These are phyloP conservation scores for Cosmia pyralina DNA, from an alignment of 2,888 invertebrate genomes.

Conservation along the genomic window DNA sequence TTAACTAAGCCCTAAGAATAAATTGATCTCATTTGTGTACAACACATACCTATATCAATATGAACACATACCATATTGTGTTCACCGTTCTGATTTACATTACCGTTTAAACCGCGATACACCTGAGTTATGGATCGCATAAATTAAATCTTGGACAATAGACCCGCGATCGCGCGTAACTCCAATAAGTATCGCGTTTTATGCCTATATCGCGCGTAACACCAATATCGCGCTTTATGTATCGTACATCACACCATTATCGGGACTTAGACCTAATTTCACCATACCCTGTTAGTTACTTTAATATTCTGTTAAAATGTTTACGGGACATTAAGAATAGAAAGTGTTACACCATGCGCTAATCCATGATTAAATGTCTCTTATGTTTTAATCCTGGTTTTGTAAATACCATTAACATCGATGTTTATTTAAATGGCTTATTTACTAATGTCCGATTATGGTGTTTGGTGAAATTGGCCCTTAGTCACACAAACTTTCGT, in stretches of 20 bases:
- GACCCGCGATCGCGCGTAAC: conserved; percentile 66
- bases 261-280: too few species aligned
- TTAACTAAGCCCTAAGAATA: conserved; percentile 30
- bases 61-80: conserved; percentile 38
- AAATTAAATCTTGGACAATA: conserved; percentile 74
- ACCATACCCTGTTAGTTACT: too few species aligned
- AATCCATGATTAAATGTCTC: too few species aligned
- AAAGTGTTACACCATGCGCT: too few species aligned
- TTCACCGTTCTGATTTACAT: conserved; percentile 69
- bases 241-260: background rate
- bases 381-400: too few species aligned
- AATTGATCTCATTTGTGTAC: conserved; percentile 21
- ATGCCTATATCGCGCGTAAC: background rate
- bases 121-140: conserved; percentile 76
- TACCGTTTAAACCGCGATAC: conserved; percentile 64
- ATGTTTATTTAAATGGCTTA: too few species aligned
- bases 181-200: conserved; percentile 26
- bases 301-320: too few species aligned
- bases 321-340: too few species aligned
- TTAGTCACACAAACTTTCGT: background rate
- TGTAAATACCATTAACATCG: too few species aligned
- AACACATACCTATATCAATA: background rate
- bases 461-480: too few species aligned
- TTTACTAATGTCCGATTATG: too few species aligned
- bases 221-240: conserved; percentile 22